Base-by-base conservation (phyloP, 2,113 vertebrate species). In the Phyllopteryx taeniolatus region DNA sequence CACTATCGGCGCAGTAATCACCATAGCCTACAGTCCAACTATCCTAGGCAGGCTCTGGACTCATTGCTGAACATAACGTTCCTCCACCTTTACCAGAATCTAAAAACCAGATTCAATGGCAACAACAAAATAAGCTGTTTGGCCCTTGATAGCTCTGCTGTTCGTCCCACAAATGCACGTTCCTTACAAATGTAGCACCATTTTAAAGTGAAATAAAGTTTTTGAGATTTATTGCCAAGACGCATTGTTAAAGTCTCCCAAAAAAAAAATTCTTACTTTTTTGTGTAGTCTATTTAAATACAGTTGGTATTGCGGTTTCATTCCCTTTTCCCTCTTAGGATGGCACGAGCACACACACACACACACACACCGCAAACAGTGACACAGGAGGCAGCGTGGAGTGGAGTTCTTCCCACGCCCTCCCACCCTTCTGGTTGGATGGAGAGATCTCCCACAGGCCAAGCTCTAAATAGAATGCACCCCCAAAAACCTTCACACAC, bases 381-480 rank as follows among this genome's bases (percentile, higher is more conserved):
- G 31, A 53, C 83, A 88, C 83, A 72, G 73, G 76, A 84, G 85
- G 83, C 81, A 80, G 83, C 86, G 72, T 79, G 82, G 74, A 84
- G 72, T 79, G 82, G 74, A 84, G 84, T 86, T 86, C 91, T 95
- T 95, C 94, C 93, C 94, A 96, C 94, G 93, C 92, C 92, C 93
- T 91, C 90, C 87, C 93, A 93, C 91, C 93, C 94, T 95, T 91
- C 92, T 86, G 77, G 85, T 88, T 81, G 84, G 89, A 90, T 85
- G 89, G 91, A 90, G 85, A 93, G 91, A 90, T 93, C 92, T 95
- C 92, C 93, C 94, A 94, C 88, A 93, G 90, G 83, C 90, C 84
- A 71, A 65, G 84, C 80, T 91, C 85, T 88, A 93, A 94, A 94
- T 94, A 94, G 90, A 85, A 74, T 78, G 79, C 86, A 90, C 83